Evolutionary conservation across 2,113 vertebrate species (phyloP), one percentile per base, ranked within the genome.

Genomic region (Tupaia tana): DNA sequence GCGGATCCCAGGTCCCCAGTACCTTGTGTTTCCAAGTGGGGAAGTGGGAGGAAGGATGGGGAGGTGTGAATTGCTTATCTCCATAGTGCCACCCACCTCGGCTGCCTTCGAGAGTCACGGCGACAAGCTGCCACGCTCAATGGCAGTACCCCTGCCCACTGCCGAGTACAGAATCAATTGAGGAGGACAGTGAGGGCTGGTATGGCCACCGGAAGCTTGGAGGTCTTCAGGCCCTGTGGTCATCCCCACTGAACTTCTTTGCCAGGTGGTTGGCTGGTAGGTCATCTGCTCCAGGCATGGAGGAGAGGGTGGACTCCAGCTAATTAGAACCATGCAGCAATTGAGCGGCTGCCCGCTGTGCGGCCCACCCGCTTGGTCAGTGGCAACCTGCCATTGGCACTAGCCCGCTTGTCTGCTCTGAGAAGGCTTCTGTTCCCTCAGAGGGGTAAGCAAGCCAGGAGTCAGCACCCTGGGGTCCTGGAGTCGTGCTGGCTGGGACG

Each of bases 61-160:
- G 96, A 91, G 77, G 97, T 96, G 96, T 93, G 97, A 96, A 84
- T 27, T 31, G 67, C 64, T 95, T 89, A 87, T 94, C 95, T 97
- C 95, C 97, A 97, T 81, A 93, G 93, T 73, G 73, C 94, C 95
- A 73, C 96, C 97, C 94, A 93, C 96, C 79, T 58, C 80, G 34
- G 54, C 86, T 87, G 95, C 89, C 89, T 64, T 74, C 2, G 7
- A 52, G 31, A 95, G 91, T 91, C 89, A 81, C 6, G 9, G 54
- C 0, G 19, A 89, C 94, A 96, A 88, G 95, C 95, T 95, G 93
- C 95, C 7, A 12, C n/a, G 29, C 82, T 95, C 91, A 9, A 61
- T 77, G 91, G 80, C 94, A 34, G 2, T n/a, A 43, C 61, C 81
- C 59, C 56, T 95, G 95, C 91, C 80, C 79, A 81, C 85, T 88